Evolutionary conservation across 2,888 invertebrate genomes (phyloP).

Genomic region (Cosmia pyralina): DNA sequence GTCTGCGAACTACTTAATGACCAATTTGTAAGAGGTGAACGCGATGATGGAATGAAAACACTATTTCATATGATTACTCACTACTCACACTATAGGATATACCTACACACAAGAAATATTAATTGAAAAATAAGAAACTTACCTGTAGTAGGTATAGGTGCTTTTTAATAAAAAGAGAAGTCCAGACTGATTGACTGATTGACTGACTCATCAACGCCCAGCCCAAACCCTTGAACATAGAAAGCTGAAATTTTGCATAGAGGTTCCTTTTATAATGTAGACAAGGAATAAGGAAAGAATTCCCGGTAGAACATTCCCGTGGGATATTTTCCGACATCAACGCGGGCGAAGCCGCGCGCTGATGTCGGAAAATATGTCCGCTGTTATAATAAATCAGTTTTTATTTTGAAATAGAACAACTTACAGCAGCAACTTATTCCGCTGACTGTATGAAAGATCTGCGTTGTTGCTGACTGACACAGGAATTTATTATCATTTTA

Average conservation of each 20-base stretch:
- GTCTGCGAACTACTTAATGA: constrained; percentile 2
- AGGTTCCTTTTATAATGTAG: too few relatives aligned
- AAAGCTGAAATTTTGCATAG: too few relatives aligned
- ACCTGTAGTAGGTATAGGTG: neutral
- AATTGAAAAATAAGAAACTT: neutral
- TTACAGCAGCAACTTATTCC: neutral
- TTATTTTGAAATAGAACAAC: neutral
- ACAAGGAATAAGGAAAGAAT: too few relatives aligned
- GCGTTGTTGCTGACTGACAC: neutral
- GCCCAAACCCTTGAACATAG: too few relatives aligned
- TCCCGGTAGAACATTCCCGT: too few relatives aligned
- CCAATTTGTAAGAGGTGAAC: neutral
- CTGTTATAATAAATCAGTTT: neutral
- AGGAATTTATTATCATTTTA: constrained; percentile 6
- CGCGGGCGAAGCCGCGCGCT: too few relatives aligned
- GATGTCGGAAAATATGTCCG: too few relatives aligned
- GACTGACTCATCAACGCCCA: too few relatives aligned
- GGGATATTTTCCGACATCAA: too few relatives aligned
- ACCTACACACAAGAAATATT: neutral
- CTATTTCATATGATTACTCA: neutral
- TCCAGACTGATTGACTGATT: too few relatives aligned
- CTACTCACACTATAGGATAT: too few relatives aligned
- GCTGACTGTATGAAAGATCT: neutral
- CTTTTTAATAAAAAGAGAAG: too few relatives aligned
- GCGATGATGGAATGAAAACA: constrained; percentile 11